Percentiles rank a stretch among this genome's conserved stretches.
Evolutionary conservation across 2,888 invertebrate genomes (phyloP).

Genomic region (Phasia obesa): DNA sequence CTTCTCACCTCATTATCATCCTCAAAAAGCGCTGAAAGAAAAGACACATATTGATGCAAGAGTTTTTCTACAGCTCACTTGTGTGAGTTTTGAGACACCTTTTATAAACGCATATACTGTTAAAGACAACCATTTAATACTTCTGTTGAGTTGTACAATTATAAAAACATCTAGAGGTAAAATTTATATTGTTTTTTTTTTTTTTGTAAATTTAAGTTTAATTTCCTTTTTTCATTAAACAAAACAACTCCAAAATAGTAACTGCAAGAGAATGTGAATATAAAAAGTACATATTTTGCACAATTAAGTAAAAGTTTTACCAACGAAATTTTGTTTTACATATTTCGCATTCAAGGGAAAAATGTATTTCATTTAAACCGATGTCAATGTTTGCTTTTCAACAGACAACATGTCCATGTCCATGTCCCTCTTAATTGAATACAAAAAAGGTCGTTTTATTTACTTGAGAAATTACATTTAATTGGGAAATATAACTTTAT

Average conservation of each 20-base stretch:
- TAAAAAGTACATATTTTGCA: conserved; percentile 12
- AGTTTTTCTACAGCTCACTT: too few relatives aligned
- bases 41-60: too few relatives aligned
- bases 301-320: conserved; percentile 38
- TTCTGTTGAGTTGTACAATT: conserved; percentile 14
- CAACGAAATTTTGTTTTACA: conserved; percentile 16
- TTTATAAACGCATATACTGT: not conserved
- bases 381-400: conserved; percentile 21
- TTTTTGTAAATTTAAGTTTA: too few relatives aligned
- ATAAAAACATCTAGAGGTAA: conserved; percentile 34
- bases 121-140: not conserved
- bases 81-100: too few relatives aligned
- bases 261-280: not conserved
- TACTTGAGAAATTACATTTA: too few relatives aligned
- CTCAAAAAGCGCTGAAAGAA: too few relatives aligned
- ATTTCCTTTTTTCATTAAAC: not conserved
- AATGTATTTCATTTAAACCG: conserved; percentile 5
- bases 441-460: not conserved
- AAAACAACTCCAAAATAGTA: conserved; percentile 5
- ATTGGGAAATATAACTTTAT: too few relatives aligned
- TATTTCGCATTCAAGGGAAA: conserved; percentile 19
- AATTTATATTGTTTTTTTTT: not conserved
- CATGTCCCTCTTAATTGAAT: not conserved
- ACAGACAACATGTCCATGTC: too few relatives aligned
- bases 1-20: too few relatives aligned